Conservation (phyloP, 2,888 invertebrate species). For the Proisotoma minuta region DNA sequence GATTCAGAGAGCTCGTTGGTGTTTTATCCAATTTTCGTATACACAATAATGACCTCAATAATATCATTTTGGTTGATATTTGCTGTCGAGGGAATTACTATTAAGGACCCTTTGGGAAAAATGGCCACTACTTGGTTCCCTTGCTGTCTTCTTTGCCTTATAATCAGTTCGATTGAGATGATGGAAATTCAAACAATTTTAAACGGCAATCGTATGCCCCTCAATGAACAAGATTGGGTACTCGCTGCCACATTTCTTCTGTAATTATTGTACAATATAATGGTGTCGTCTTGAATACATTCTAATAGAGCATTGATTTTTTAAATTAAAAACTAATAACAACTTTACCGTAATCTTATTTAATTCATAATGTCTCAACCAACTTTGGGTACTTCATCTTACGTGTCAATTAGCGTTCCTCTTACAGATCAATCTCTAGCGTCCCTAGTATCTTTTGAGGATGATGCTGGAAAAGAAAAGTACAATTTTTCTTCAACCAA, state of each 20-base stretch:
- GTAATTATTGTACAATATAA: too few relatives aligned
- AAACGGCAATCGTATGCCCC: neutral
- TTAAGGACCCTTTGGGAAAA: neutral
- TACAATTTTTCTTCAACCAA: too few relatives aligned
- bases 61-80: neutral
- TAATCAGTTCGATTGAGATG: neutral
- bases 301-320: too few relatives aligned
- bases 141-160: neutral
- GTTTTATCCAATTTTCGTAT: neutral
- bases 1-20: neutral
- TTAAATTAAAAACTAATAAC: too few relatives aligned
- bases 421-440: too few relatives aligned
- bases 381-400: too few relatives aligned
- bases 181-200: neutral
- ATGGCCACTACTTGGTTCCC: neutral
- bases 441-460: too few relatives aligned
- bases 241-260: neutral
- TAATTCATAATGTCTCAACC: too few relatives aligned
- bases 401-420: too few relatives aligned
- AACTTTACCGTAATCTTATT: too few relatives aligned
- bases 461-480: too few relatives aligned
- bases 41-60: neutral
- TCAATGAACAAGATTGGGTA: neutral
- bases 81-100: neutral
- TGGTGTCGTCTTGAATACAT: too few relatives aligned